Evolutionary conservation across 2,113 vertebrate species (phyloP), one percentile per base, ranked within the genome.

Genomic region (Corapipo altera): DNA sequence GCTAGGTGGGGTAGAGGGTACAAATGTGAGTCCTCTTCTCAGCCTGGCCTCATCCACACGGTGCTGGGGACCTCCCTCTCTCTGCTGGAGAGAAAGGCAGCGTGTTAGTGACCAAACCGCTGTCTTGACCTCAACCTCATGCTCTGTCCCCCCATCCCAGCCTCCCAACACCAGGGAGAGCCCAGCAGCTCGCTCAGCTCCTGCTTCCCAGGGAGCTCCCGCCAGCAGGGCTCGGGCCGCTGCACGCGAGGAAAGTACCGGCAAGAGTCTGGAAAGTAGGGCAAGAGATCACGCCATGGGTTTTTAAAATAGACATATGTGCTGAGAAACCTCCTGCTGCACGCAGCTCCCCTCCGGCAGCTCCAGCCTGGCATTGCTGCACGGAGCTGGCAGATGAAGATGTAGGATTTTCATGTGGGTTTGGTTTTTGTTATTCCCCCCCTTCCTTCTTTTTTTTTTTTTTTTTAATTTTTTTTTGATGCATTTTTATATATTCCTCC

Each of bases 211-310:
- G 78, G 57, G 35, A 93, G 93, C 73, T 78, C 89, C 88, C 3
- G 21, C 73, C 89, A 65, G 78, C 89, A 21, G 62, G 54, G 70
- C 79, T 88, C n/a, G 22, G 22, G 85, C 57, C 10, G 5, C 86
- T 27, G 76, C 65, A 33, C 51, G 44, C 91, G 46, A 39, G 86
- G 91, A 92, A 96, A 93, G 95, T 93, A 73, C 76, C 15, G 82
- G 70, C 93, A 91, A 86, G 91, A 92, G 80, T 93, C 92, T 86
- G 93, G 91, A 91, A 97, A 94, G 95, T 94, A 96, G 96, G 93
- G 96, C 96, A 87, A 92, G 92, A 84, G 86, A 93, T 94, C 91
- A 92, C 89, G 30, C 96, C 89, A 83, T 39, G 75, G 73, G 88
- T 88, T 91, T 92, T 92, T 86, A 92, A 93, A 90, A 95, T 80